A percentile compares a stretch with the other conserved stretches of the same genome.
These are phyloP conservation scores for Apostichopus californicus DNA, from an alignment of 35 echinoderm and acorn worm genomes.

Conservation along the genomic window DNA sequence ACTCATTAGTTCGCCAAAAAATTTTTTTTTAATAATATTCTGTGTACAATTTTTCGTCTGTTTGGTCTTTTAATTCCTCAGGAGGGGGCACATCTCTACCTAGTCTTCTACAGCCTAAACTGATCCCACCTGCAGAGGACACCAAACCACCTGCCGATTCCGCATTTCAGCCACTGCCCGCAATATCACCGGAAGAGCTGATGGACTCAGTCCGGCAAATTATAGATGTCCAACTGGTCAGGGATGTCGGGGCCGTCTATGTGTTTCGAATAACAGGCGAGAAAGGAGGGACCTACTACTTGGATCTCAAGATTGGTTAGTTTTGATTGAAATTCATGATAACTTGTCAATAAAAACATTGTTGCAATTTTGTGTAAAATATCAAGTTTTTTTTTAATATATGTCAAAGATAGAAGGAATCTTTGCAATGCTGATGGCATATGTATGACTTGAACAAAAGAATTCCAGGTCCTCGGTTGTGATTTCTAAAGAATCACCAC, in stretches of 20 bases:
- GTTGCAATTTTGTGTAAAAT: too few species aligned
- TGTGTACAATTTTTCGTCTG: neutral
- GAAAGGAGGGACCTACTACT: slow-evolving; percentile 50
- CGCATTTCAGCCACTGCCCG: slow-evolving; percentile 16
- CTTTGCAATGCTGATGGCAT: too few species aligned
- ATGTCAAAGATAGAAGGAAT: too few species aligned
- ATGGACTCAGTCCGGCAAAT: slow-evolving; percentile 52
- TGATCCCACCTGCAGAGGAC: slow-evolving; percentile 45
- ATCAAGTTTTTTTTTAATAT: too few species aligned
- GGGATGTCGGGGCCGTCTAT: slow-evolving; percentile 59
- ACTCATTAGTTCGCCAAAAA: too few species aligned
- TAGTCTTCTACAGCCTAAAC: slow-evolving; percentile 38
- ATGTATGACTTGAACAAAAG: too few species aligned
- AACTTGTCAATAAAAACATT: too few species aligned
- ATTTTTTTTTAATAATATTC: neutral
- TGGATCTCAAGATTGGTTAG: slow-evolving; percentile 73
- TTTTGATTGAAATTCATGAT: too few species aligned
- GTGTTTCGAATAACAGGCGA: slow-evolving; percentile 46
- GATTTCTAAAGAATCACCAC: too few species aligned
- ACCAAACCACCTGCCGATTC: neutral
- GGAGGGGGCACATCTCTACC: slow-evolving; percentile 37
- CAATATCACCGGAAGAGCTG: slow-evolving; percentile 46
- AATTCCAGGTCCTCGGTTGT: too few species aligned
- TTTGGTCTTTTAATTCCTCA: neutral
- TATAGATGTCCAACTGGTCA: slow-evolving; percentile 55